Base-by-base conservation (phyloP, 2,888 invertebrate genomes). In the Tachina lurida region DNA sequence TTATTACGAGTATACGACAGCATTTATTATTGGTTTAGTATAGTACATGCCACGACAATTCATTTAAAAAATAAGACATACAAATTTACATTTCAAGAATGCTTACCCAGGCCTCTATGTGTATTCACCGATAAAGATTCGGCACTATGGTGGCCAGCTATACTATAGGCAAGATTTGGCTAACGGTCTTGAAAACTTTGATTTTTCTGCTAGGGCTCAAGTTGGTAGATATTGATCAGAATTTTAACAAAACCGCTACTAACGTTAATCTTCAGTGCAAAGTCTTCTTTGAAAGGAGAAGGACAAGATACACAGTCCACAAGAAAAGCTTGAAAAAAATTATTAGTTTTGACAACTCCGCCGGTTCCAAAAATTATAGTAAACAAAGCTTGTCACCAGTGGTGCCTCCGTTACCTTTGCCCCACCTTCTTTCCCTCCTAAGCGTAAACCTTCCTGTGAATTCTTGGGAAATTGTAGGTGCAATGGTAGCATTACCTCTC, bases 181-280 rank as follows among this genome's bases (percentile, higher is more conserved):
- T 19, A 31, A 70, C 19, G 22, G 58, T 15, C 49, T 63, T 70
- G 58, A 58, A 8, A 60, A 45, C 65, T 54, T 70, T 2, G 47
- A 67, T 12, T 71, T 15, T 0, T 87, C 88, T 2, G 89, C 89
- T 67, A 91, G 91, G 80, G 89, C 89, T 7, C 89, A 91, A 62
- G 89, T 91, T 90, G 0, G 93, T 94, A 89, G 95, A 95, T 41
- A 89, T 93, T 0, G 96, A 95, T 60, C 94, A 94, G 75, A 95
- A 95, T 41, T 96, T 96, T 87, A 95, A 96, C 89, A 97, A 97
- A 89, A 94, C 95, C 43, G 95, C 96, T 76, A 97, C 96, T 0
- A 97, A 97, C 90, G 96, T 96, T 2, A 97, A 97, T 90, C 93
- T 97, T 70, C 2, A 94, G 95, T 45, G 91, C 10, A 95, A 52